A percentile compares a stretch with the other conserved stretches of the same genome.
These are phyloP conservation scores for Orthonevra nobilis DNA, from an alignment of 2,888 invertebrate species.

Conservation along the genomic window DNA sequence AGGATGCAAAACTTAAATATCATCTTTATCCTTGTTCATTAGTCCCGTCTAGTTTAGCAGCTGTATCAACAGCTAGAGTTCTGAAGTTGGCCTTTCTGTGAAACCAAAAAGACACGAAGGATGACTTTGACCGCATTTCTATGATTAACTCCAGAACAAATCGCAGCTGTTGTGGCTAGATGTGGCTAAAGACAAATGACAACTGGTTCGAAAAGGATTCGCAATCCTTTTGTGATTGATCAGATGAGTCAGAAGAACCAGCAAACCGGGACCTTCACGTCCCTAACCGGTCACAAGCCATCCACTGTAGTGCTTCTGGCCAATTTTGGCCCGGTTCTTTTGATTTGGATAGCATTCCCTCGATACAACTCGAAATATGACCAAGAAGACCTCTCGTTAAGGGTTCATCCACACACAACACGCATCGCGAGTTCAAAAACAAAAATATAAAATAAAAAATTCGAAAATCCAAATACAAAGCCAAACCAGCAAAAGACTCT, in stretches of 20 bases:
- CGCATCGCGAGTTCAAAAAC: constrained; percentile 20
- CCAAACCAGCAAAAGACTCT: not conserved
- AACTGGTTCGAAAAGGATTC: too few species aligned
- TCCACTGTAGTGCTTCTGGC: not conserved
- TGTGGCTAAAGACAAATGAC: too few species aligned
- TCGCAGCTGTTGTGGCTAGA: too few species aligned
- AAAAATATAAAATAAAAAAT: constrained; percentile 34
- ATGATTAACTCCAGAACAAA: too few species aligned
- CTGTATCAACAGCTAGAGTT: too few species aligned
- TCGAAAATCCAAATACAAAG: constrained; percentile 22
- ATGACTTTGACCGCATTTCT: too few species aligned
- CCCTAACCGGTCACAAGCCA: not conserved
- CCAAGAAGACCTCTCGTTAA: constrained; percentile 34
- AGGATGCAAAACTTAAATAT: too few species aligned
- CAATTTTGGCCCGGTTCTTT: constrained; percentile 14
- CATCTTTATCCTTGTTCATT: too few species aligned
- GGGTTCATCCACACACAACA: constrained; percentile 18
- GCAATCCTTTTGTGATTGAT: constrained; percentile 26
- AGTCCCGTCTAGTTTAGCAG: too few species aligned
- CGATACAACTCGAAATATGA: constrained; percentile 10
- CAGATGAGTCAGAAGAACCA: constrained; percentile 42
- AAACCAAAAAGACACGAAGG: too few species aligned
- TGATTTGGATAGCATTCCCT: constrained; percentile 14
- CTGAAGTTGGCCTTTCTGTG: too few species aligned
- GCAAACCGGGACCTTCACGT: constrained; percentile 13